Conservation (phyloP, 2,888 invertebrate genomes). For the Norana najaformis region DNA sequence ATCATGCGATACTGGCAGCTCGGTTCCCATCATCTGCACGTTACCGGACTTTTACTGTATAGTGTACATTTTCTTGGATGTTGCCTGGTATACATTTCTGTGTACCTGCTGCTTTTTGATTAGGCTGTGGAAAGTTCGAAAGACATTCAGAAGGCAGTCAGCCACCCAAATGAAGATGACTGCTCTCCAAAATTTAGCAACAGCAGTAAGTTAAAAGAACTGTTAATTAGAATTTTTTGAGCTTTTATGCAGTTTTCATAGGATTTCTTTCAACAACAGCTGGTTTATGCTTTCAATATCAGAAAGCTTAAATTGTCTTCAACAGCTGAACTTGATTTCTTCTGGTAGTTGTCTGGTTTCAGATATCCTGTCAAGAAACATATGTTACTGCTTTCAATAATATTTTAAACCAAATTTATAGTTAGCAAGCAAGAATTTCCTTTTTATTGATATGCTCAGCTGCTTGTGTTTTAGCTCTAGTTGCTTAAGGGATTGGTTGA, state of each 20-base stretch:
- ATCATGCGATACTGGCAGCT: too few species aligned
- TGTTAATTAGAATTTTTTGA: not conserved
- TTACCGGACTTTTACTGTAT: too few species aligned
- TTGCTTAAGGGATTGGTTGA: not conserved
- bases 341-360: not conserved
- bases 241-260: not conserved
- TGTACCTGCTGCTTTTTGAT: not conserved
- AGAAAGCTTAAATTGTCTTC: not conserved
- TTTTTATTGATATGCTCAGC: not conserved
- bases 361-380: not conserved
- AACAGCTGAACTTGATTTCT: not conserved
- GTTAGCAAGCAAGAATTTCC: not conserved
- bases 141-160: not conserved
- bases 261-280: too few species aligned
- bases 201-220: not conserved
- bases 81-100: too few species aligned
- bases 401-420: not conserved
- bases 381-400: not conserved
- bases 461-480: not conserved
- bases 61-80: not conserved
- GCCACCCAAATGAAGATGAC: not conserved
- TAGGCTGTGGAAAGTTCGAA: not conserved
- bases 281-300: not conserved
- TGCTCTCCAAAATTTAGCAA: not conserved
- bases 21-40: too few species aligned